phyloP scores from a whole-genome alignment of 2,888 invertebrate genomes.

The Cremastinae sp. region DNA sequence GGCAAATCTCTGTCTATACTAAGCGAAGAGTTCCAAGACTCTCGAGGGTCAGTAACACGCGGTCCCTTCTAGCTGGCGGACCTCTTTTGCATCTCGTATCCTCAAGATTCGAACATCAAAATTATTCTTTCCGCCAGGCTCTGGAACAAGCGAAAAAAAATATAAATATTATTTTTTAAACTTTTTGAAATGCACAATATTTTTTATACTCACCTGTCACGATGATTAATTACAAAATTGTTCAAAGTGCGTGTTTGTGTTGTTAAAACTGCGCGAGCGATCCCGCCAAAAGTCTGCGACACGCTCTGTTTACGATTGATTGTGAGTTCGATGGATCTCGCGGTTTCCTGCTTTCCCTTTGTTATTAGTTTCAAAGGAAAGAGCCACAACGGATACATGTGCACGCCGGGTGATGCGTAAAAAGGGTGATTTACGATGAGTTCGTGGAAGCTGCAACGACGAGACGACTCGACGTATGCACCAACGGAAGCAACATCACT shows the following conservation, averaged over 20 bases:
- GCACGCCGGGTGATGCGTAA: constrained; percentile 36
- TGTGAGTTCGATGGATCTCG: background rate
- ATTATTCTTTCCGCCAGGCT: background rate
- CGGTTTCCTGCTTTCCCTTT: constrained; percentile 15
- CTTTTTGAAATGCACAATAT: too few species aligned
- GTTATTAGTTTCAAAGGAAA: background rate
- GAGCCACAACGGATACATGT: background rate
- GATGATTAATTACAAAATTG: too few species aligned
- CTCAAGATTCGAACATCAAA: background rate
- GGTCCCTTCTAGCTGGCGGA: constrained; percentile 26
- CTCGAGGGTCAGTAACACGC: constrained; percentile 58
- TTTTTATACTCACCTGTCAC: too few species aligned
- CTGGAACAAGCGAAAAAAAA: background rate
- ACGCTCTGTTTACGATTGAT: constrained; percentile 2
- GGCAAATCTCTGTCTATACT: constrained; percentile 17
- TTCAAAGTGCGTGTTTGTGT: too few species aligned
- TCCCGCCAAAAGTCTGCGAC: background rate
- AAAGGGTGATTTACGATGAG: constrained; percentile 58
- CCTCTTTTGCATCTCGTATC: background rate
- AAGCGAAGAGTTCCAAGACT: constrained; percentile 7
- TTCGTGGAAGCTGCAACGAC: constrained; percentile 48
- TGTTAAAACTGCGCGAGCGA: too few species aligned
- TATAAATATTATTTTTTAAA: background rate
- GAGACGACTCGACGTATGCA: constrained; percentile 43
- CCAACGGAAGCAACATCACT: constrained; percentile 7